Base-by-base conservation (phyloP, 2,113 vertebrate species). In the Aspiorhynchus laticeps region DNA sequence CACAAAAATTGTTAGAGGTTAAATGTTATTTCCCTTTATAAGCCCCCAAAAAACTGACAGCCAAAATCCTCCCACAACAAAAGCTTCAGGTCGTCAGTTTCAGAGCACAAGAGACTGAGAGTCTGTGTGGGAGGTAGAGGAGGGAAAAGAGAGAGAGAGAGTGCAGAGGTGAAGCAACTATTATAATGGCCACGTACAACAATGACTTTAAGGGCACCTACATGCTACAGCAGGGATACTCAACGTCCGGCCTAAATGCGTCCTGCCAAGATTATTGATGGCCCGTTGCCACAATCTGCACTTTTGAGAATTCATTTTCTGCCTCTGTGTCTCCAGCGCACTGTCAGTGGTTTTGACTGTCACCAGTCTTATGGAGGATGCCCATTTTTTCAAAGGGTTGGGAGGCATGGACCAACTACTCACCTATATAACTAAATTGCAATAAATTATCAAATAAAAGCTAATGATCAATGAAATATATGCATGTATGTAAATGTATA, bases 51-150 rank as follows among this genome's bases (percentile, higher is more conserved):
- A 79, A 61, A 41, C 53, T 80, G 78, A 80, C 53, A n/a, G 31
- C 56, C 2, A 61, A 80, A 63, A 80, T 63, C 56, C 79, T 80
- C 56, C 36, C 14, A 80, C 56, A 63, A 63, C 56, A 80, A 80
- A 80, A 80, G 56, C 56, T 61, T 80, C 53, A 59, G 33, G 51
- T 80, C 21, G 21, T 36, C 51, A n/a, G 77, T 36, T 80, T 69
- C 46, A 71, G 61, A 86, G 31, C 19, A 80, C 36, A 46, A 86
- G 11, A 80, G 43, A 79, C 26, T 69, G 73, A 65, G 36, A 75
- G 65, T 77, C 53, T 85, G 74, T 67, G 84, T 78, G 31, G 43
- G 33, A 76, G 83, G 38, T 56, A n/a, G 14, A 36, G 43, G 83
- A 51, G 53, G 28, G 43, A 51, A 71, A 48, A 51, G 41, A n/a